phyloP scores from a whole-genome alignment of 2,113 vertebrate genomes.

The Antechinus stuartii region DNA sequence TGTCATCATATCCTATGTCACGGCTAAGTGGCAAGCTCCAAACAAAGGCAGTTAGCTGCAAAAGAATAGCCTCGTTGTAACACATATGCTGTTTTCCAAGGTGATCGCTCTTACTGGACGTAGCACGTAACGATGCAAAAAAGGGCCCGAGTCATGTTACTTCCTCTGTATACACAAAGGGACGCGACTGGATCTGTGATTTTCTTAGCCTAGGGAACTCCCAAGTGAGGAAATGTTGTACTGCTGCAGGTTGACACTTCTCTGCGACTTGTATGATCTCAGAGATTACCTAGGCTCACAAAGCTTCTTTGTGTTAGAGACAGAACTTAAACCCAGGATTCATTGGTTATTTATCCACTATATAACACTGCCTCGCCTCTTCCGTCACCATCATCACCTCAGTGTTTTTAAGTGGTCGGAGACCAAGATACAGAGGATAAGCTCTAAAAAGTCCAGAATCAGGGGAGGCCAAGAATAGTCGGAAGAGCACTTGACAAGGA shows the following conservation, averaged over 20 bases:
- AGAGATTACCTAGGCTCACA: background rate
- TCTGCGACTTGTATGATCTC: background rate
- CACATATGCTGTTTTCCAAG: background rate
- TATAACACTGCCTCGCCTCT: background rate
- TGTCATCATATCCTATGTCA: background rate
- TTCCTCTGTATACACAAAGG: background rate
- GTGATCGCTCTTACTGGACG: background rate
- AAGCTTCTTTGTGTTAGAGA: background rate
- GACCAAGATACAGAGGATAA: background rate
- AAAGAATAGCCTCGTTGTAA: background rate
- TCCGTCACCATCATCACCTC: background rate
- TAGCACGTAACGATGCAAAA: background rate
- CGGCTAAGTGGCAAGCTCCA: background rate
- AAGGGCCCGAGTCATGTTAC: background rate
- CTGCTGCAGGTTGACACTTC: background rate
- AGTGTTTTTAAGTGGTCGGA: background rate
- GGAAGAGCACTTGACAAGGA: background rate
- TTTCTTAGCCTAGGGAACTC: background rate
- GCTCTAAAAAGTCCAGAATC: background rate
- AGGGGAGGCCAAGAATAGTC: background rate
- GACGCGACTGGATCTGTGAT: background rate
- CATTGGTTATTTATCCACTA: no score
- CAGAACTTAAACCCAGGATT: background rate
- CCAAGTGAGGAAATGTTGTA: background rate
- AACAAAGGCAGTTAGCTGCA: background rate